phyloP scores from a whole-genome alignment of 1,140 invertebrate genomes.

The Tribolium castaneum region DNA sequence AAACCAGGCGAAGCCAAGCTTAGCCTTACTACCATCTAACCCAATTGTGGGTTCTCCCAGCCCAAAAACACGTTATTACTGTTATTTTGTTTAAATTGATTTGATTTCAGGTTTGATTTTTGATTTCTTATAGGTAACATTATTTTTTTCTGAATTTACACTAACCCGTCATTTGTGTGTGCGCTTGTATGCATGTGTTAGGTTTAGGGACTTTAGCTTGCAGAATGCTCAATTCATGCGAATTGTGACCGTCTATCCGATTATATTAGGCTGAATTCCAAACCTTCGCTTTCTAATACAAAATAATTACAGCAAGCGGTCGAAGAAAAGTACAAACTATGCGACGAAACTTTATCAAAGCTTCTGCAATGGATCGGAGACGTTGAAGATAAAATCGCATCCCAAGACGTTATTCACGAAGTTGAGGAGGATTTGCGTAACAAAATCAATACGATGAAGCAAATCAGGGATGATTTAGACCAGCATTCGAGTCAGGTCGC shows the following conservation, averaged over 20 bases:
- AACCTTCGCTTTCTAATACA: constrained; percentile 53
- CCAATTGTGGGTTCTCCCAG: neutral
- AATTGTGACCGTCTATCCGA: neutral
- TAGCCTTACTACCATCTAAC: neutral
- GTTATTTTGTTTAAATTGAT: constrained; percentile 46
- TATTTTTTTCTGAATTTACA: constrained; percentile 35
- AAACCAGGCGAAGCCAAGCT: neutral
- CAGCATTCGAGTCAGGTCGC: constrained; percentile 86
- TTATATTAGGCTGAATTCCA: neutral
- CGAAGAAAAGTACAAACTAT: constrained; percentile 92
- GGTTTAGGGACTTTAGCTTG: constrained; percentile 50
- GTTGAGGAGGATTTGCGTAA: constrained; percentile 88
- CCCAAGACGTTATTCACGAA: constrained; percentile 89
- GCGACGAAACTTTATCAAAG: constrained; percentile 85
- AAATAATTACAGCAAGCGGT: constrained; percentile 83
- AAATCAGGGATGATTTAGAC: constrained; percentile 91
- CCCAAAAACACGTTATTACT: constrained; percentile 40
- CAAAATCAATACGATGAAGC: constrained; percentile 91
- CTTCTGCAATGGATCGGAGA: constrained; percentile 89
- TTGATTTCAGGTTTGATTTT: constrained; percentile 58
- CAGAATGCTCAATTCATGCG: neutral
- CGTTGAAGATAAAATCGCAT: constrained; percentile 87
- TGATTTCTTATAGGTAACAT: constrained; percentile 55
- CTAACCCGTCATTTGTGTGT: constrained; percentile 46
- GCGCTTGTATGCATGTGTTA: constrained; percentile 52